A percentile compares a stretch with the other conserved stretches of the same genome.
Conservation (phyloP, 1,140 invertebrate species). For the Leptinotarsa texana region DNA sequence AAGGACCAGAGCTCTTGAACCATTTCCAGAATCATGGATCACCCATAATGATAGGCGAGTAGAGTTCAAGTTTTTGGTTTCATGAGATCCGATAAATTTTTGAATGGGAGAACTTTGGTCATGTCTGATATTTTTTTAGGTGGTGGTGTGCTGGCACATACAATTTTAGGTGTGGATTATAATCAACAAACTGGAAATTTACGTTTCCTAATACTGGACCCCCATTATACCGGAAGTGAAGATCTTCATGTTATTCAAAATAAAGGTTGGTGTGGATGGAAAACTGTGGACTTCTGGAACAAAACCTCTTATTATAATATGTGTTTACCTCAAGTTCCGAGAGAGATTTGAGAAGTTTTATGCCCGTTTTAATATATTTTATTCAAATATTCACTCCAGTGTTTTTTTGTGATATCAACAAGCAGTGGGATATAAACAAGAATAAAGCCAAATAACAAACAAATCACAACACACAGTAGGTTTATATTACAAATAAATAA, state of each 20-base stretch:
- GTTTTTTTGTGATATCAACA: neutral
- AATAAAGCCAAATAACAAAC: neutral
- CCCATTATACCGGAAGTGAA: conserved; percentile 92
- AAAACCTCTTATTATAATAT: conserved; percentile 93
- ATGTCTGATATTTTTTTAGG: conserved; percentile 61
- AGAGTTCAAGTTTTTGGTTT: conserved; percentile 42
- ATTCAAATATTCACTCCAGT: too few relatives aligned
- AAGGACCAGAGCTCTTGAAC: conserved; percentile 78
- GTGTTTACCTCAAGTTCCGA: conserved; percentile 82
- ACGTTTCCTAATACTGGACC: conserved; percentile 94
- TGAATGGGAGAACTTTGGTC: conserved; percentile 12
- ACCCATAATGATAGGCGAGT: conserved; percentile 94
- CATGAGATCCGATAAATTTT: conserved; percentile 32
- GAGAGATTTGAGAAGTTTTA: conserved; percentile 55
- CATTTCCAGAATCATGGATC: conserved; percentile 94
- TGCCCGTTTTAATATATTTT: too few relatives aligned
- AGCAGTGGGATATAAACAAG: neutral
- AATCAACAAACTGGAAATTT: conserved; percentile 76
- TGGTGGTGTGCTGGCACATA: conserved; percentile 96
- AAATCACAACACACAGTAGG: neutral
- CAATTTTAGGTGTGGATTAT: conserved; percentile 93
- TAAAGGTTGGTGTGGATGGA: conserved; percentile 96
- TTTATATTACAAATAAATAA: conserved; percentile 11
- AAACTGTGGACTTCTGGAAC: conserved; percentile 87
- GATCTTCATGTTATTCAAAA: conserved; percentile 70